Conservation (phyloP, 2,888 invertebrate species). For the Antheraea assamensis region DNA sequence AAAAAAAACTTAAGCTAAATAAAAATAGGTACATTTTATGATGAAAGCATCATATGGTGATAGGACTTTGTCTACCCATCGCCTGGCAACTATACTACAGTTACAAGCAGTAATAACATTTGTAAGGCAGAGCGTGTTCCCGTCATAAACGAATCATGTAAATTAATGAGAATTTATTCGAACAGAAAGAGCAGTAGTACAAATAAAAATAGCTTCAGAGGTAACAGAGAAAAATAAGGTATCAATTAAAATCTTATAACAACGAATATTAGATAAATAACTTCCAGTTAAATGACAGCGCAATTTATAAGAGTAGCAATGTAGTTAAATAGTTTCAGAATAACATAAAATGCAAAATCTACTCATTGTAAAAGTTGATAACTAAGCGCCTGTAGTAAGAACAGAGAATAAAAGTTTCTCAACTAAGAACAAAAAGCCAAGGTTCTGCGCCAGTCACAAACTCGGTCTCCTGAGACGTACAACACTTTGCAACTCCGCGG, state of each 20-base stretch:
- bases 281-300: neutral
- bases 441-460: slow-evolving; percentile 13
- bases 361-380: slow-evolving; percentile 11
- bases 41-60: too few relatives aligned
- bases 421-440: slow-evolving; percentile 8
- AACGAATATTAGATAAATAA: neutral
- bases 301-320: neutral
- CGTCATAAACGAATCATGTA: too few relatives aligned
- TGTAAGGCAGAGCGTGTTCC: neutral
- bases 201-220: neutral
- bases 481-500: slow-evolving; percentile 7
- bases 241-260: neutral
- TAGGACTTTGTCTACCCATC: too few relatives aligned
- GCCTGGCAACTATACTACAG: too few relatives aligned
- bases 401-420: slow-evolving; percentile 13
- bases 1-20: too few relatives aligned
- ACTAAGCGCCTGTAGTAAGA: slow-evolving; percentile 8
- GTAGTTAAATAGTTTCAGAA: slow-evolving; percentile 11
- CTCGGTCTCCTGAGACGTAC: neutral
- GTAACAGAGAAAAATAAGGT: neutral
- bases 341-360: slow-evolving; percentile 9
- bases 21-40: too few relatives aligned
- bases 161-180: too few relatives aligned
- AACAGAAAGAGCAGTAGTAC: neutral
- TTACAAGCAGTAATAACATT: neutral